Conservation (phyloP, 2,113 vertebrate species). For the Halichoeres trimaculatus region DNA sequence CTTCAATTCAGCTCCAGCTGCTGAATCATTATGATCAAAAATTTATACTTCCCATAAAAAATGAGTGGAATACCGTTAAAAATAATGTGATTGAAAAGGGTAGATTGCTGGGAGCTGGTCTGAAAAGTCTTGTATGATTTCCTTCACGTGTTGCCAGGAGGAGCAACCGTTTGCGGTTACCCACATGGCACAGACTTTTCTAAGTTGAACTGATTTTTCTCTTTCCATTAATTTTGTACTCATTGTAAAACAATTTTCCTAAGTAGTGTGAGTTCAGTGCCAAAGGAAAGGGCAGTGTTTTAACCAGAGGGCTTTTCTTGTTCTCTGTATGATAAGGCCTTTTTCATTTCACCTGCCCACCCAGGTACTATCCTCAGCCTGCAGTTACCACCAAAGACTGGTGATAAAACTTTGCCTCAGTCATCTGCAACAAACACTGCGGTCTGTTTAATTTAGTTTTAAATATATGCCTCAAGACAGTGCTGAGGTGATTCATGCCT, state of each 20-base stretch:
- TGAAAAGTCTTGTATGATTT: constrained; percentile 25
- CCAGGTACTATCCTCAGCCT: constrained; percentile 51
- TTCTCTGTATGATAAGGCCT: constrained; percentile 35
- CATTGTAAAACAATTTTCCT: constrained; percentile 50
- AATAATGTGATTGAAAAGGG: constrained; percentile 44
- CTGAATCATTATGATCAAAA: constrained; percentile 31
- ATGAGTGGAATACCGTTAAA: constrained; percentile 18
- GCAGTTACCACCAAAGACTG: constrained; percentile 27
- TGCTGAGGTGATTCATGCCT: constrained; percentile 42
- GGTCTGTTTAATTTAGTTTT: constrained; percentile 44
- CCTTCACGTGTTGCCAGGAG: constrained; percentile 38
- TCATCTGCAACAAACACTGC: constrained; percentile 26
- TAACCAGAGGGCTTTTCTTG: constrained; percentile 33
- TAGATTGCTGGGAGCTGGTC: constrained; percentile 36
- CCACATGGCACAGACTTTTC: constrained; percentile 34
- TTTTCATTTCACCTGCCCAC: constrained; percentile 34
- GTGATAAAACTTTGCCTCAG: constrained; percentile 45
- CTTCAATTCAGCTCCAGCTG: constrained; percentile 25
- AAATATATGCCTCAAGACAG: constrained; percentile 14
- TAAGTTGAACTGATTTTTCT: constrained; percentile 27
- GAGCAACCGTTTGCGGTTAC: constrained; percentile 35
- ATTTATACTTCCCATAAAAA: constrained; percentile 34
- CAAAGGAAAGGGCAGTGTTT: constrained; percentile 23
- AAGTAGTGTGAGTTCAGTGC: constrained; percentile 18
- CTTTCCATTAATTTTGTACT: constrained; percentile 28